phyloP scores from a whole-genome alignment of 2,113 vertebrate genomes.

The Saccopteryx bilineata region DNA sequence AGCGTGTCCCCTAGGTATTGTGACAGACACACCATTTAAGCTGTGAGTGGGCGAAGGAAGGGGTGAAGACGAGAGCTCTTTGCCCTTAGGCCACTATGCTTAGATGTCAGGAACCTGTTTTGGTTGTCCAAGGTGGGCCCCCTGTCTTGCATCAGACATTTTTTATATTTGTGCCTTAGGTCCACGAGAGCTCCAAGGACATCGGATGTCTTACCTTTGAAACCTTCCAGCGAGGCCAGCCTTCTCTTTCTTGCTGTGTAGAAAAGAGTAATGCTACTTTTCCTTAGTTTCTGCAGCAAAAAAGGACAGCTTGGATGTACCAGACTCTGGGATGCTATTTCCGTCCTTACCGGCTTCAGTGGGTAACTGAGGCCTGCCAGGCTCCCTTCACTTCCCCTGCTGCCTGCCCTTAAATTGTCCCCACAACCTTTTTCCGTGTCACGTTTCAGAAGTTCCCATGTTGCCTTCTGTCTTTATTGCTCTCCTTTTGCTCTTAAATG shows the following conservation, averaged over 20 bases:
- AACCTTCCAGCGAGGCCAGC: background rate
- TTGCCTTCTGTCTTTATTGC: background rate
- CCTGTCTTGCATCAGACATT: background rate
- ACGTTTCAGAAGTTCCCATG: background rate
- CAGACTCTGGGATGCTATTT: background rate
- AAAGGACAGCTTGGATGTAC: background rate
- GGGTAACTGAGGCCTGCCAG: background rate
- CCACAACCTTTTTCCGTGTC: background rate
- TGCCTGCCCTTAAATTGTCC: background rate
- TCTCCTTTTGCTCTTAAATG: background rate
- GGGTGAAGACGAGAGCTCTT: background rate
- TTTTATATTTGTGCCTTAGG: background rate
- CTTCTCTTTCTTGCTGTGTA: background rate
- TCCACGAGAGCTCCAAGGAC: background rate
- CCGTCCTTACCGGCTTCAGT: background rate
- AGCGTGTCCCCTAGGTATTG: background rate
- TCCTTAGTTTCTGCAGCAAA: background rate
- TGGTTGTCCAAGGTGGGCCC: background rate
- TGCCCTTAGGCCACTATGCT: background rate
- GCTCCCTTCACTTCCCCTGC: background rate
- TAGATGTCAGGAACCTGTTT: background rate
- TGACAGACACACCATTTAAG: background rate
- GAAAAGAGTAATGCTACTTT: background rate
- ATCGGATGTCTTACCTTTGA: background rate
- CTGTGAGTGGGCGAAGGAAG: background rate